Evolutionary conservation across 2,888 invertebrate species (phyloP), one percentile per base, ranked within the genome.

Genomic region (Eupithecia tripunctaria): DNA sequence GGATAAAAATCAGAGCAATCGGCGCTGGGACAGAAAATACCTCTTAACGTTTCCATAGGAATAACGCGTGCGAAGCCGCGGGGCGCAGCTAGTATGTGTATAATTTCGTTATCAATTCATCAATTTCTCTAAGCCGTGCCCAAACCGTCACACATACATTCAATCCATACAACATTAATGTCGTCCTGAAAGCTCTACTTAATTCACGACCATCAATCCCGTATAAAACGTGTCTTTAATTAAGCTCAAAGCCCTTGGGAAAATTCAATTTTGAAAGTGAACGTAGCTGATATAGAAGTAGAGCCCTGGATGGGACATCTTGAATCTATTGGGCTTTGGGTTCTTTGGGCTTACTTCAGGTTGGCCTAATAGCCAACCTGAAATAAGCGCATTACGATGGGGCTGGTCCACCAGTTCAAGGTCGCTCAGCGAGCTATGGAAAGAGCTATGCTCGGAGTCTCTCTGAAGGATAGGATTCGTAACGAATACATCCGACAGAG

Each of bases 231-330:
- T 56, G 56, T 69, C 72, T 75, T 78, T 78, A 79, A 78, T 79
- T 77, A 78, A 79, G 76, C 47, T 67, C 47, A 65, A 65, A 38
- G 65, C 32, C 64, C 71, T 69, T 72, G 70, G 77, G 76, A 77
- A 79, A 78, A 78, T 79, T 78, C 72, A 79, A 78, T 79, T 78
- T 79, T 76, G 79, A 72, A 73, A 73, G 79, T 74, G 73, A 59
- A 29, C 21, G 6, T 0, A 18, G 72, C 73, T 59, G 27, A 56
- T n/a, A 18, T 32, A 27, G 27, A 56, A 10, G 14, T 32, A 27
- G 3, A n/a, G 32, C 18, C 3, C 72, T 76, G n/a, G 77, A 76
- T 73, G 63, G n/a, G 76, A 29, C 68, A 14, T 12, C 60, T 29
- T 29, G 18, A 18, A 29, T 29, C 60, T 56, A 25, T 25, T 25